A percentile compares a stretch with the other conserved stretches of the same genome.
Conservation (phyloP, 2,113 vertebrate genomes). For the Sorex fumeus region DNA sequence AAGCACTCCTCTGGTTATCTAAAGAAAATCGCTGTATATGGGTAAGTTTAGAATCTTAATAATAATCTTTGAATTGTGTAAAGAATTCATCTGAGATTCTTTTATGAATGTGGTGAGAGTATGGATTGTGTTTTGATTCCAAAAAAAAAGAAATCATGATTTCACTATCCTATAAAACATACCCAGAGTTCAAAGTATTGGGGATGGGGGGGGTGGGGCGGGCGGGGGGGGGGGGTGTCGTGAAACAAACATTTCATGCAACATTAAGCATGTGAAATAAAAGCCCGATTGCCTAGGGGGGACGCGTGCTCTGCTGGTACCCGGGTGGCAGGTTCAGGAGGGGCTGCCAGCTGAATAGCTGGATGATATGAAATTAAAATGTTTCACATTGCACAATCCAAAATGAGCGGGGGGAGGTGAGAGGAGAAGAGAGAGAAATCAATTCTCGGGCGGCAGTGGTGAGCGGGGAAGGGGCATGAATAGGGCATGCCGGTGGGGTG, state of each 20-base stretch:
- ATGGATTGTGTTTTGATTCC: constrained; percentile 84
- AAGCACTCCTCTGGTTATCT: constrained; percentile 75
- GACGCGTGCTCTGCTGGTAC: constrained; percentile 91
- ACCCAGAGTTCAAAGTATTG: constrained; percentile 88
- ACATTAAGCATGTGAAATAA: constrained; percentile 92
- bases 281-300: constrained; percentile 91
- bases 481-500: constrained; percentile 98
- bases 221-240: constrained; percentile 62
- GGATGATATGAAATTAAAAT: constrained; percentile 98
- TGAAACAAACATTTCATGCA: constrained; percentile 91
- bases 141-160: constrained; percentile 82
- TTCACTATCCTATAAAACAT: constrained; percentile 87
- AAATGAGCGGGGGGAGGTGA: constrained; percentile 96
- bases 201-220: constrained; percentile 69
- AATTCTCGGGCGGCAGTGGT: constrained; percentile 95
- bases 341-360: constrained; percentile 91
- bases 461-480: constrained; percentile 95
- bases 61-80: constrained; percentile 83
- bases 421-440: constrained; percentile 95
- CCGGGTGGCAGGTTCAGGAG: constrained; percentile 93
- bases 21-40: constrained; percentile 75
- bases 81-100: constrained; percentile 85
- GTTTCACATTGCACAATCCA: constrained; percentile 97
- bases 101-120: constrained; percentile 82
- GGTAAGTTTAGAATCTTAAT: constrained; percentile 83